Conservation (phyloP, 1,140 invertebrate genomes). For the Hycleus phaleratus region DNA sequence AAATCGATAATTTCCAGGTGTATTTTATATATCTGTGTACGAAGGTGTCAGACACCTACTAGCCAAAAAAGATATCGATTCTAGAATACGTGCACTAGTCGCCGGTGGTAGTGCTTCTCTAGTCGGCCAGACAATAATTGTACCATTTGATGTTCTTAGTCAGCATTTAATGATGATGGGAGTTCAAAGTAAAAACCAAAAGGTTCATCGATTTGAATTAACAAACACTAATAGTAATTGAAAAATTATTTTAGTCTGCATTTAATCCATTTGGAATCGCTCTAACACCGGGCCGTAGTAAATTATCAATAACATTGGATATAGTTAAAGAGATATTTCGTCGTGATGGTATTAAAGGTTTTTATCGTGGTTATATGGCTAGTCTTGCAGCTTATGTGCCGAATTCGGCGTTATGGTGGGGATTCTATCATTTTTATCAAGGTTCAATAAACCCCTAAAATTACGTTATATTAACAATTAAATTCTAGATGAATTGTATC, state of each 20-base stretch:
- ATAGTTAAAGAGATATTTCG: conserved; percentile 66
- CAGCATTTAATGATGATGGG: conserved; percentile 96
- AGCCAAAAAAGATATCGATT: conserved; percentile 53
- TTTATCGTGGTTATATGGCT: conserved; percentile 89
- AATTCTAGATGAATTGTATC: conserved; percentile 67
- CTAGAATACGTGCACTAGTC: conserved; percentile 61
- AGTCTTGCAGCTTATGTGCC: conserved; percentile 90
- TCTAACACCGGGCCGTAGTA: conserved; percentile 39
- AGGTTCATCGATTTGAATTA: conserved; percentile 14
- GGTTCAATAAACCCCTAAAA: conserved; percentile 47
- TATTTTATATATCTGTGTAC: conserved; percentile 93
- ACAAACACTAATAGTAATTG: not conserved
- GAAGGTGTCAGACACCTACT: conserved; percentile 84
- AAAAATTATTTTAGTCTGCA: conserved; percentile 20
- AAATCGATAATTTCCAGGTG: conserved; percentile 50
- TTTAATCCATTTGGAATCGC: conserved; percentile 31
- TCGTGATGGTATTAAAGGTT: conserved; percentile 76
- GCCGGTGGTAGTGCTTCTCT: conserved; percentile 84
- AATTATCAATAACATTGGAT: conserved; percentile 52
- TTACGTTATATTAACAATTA: not conserved
- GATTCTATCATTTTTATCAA: conserved; percentile 90
- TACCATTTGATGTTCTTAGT: conserved; percentile 93
- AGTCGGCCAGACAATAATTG: conserved; percentile 91
- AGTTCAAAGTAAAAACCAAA: conserved; percentile 28
- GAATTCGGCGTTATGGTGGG: conserved; percentile 95